A percentile compares a stretch with the other conserved stretches of the same genome.
Conservation (phyloP, 1,140 invertebrate genomes). For the Solen grandis region DNA sequence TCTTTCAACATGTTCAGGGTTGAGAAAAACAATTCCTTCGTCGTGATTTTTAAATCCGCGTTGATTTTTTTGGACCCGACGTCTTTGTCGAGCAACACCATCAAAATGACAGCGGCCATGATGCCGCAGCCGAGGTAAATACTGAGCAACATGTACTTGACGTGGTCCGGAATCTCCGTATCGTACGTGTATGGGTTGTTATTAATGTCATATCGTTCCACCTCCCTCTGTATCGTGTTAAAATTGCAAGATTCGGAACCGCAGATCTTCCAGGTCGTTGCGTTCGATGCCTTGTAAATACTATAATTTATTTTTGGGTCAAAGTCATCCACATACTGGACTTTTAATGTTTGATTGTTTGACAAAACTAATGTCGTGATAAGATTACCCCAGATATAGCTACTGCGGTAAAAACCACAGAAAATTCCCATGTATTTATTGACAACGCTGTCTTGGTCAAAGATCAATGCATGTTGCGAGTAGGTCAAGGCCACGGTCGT, state of each 20-base stretch:
- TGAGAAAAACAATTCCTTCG: slow-evolving; percentile 69
- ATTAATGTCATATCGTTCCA: slow-evolving; percentile 55
- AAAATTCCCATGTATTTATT: slow-evolving; percentile 79
- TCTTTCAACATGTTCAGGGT: slow-evolving; percentile 77
- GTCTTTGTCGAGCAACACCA: slow-evolving; percentile 71
- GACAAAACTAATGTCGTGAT: slow-evolving; percentile 74
- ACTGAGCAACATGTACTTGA: slow-evolving; percentile 73
- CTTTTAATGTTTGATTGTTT: slow-evolving; percentile 64
- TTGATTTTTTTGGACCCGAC: slow-evolving; percentile 49
- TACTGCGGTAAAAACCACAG: slow-evolving; percentile 73
- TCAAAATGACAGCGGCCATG: slow-evolving; percentile 72
- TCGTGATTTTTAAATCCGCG: slow-evolving; percentile 52
- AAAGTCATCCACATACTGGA: slow-evolving; percentile 28
- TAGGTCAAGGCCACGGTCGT: slow-evolving; percentile 76
- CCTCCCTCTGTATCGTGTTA: slow-evolving; percentile 32
- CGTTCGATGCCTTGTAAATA: neutral
- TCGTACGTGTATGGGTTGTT: slow-evolving; percentile 50
- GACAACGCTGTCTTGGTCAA: slow-evolving; percentile 71
- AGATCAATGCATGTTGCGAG: slow-evolving; percentile 67
- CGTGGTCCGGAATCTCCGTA: slow-evolving; percentile 64
- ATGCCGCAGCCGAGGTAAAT: slow-evolving; percentile 75
- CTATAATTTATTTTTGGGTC: slow-evolving; percentile 1
- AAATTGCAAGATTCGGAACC: slow-evolving; percentile 61
- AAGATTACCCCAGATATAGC: slow-evolving; percentile 79
- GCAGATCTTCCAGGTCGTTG: slow-evolving; percentile 18